Evolutionary conservation across 2,113 vertebrate genomes (phyloP).

Genomic region (Lycaon pictus): DNA sequence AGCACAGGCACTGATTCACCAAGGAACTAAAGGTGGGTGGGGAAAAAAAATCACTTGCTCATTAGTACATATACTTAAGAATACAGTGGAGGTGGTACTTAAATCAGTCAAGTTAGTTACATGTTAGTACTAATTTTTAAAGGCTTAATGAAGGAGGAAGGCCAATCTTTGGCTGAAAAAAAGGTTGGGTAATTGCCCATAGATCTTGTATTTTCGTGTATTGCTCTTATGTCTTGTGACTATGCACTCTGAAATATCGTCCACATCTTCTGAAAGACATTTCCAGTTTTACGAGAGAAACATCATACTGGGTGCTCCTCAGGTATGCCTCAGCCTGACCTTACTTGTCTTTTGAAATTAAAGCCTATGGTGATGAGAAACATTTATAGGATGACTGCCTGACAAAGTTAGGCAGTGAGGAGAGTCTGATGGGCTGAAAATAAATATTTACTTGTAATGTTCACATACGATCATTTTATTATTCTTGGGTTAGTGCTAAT

Average conservation of each 20-base stretch:
- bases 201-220: background rate
- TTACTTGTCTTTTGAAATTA: background rate
- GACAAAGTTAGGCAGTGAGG: background rate
- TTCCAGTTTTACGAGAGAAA: background rate
- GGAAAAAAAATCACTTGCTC: slow-evolving; percentile 47
- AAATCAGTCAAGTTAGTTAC: slow-evolving; percentile 28
- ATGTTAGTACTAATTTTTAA: slow-evolving; percentile 41
- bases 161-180: background rate
- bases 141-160: slow-evolving; percentile 44
- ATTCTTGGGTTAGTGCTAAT: background rate
- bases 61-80: slow-evolving; percentile 50
- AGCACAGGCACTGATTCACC: background rate
- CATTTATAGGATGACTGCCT: background rate
- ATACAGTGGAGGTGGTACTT: background rate
- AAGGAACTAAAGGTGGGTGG: slow-evolving; percentile 25
- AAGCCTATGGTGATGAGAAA: background rate
- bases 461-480: background rate
- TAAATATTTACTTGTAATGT: background rate
- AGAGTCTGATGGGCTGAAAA: background rate
- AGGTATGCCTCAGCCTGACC: background rate
- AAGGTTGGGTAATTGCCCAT: background rate
- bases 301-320: background rate
- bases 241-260: background rate
- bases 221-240: background rate
- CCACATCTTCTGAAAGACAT: background rate